These are phyloP conservation scores for Microcebus murinus DNA, from an alignment of 2,113 vertebrate genomes.

Conservation along the genomic window DNA sequence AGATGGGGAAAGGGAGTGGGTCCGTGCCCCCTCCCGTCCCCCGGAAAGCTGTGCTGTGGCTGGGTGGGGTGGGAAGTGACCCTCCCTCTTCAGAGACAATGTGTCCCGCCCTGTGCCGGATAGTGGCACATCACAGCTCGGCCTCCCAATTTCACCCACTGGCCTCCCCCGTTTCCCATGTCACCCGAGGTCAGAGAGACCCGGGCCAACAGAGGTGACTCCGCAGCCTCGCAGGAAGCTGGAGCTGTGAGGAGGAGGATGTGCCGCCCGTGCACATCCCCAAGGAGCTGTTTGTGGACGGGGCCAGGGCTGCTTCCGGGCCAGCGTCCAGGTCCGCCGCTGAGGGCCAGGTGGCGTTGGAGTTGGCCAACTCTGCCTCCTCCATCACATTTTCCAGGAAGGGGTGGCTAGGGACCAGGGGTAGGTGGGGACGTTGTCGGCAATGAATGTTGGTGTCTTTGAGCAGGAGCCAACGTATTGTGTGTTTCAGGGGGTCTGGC, in stretches of 20 bases:
- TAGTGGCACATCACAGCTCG: not conserved
- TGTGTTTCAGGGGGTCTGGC: slow-evolving; percentile 65
- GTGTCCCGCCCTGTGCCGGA: slow-evolving; percentile 56
- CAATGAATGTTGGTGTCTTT: slow-evolving; percentile 43
- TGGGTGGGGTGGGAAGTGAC: slow-evolving; percentile 68
- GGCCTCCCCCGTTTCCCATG: slow-evolving; percentile 72
- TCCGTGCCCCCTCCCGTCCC: fast-evolving
- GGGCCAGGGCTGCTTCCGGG: slow-evolving; percentile 56
- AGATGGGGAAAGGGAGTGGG: not conserved
- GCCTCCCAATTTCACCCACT: slow-evolving; percentile 44
- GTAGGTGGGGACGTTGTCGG: slow-evolving; percentile 48
- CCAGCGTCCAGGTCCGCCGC: slow-evolving; percentile 44
- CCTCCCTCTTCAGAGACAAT: slow-evolving; percentile 59
- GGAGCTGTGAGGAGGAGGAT: slow-evolving; percentile 64
- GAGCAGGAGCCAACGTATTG: slow-evolving; percentile 71
- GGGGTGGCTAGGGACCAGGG: slow-evolving; percentile 54
- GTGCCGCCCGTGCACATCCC: not conserved
- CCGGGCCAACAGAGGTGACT: slow-evolving; percentile 61
- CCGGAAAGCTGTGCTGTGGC: not conserved
- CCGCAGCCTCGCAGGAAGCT: slow-evolving; percentile 63
- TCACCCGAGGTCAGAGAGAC: slow-evolving; percentile 63
- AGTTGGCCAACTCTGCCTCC: not conserved
- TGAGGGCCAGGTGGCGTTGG: slow-evolving; percentile 68
- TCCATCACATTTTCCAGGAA: slow-evolving; percentile 80
- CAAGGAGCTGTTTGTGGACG: not conserved